Evolutionary conservation across 2,888 invertebrate species (phyloP), one percentile per base, ranked within the genome.

Genomic region (Hypolimnas misippus): DNA sequence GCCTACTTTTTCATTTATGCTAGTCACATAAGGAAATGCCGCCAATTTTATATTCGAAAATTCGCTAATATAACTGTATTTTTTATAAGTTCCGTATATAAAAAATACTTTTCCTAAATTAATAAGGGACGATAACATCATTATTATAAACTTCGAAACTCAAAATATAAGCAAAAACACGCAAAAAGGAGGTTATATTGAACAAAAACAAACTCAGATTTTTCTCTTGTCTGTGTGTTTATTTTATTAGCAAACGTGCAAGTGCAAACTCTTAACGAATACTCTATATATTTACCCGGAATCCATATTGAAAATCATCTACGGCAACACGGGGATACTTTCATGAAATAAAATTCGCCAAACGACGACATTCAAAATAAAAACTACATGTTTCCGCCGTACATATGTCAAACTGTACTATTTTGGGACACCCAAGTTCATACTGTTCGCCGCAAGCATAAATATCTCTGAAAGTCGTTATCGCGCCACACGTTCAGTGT

Each of bases 401-500:
- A 79, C 84, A 84, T 89, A 87, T 91, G 91, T 91, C 91, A 90
- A 90, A 91, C 86, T 84, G 78, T 80, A 89, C 90, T 91, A 91
- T 92, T 92, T 91, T 84, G 73, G 87, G 84, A 84, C 73, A 75
- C 78, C 83, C 89, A 90, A 90, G 91, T 89, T 91, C 91, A 88
- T 86, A 84, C 81, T 81, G 82, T 81, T 78, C 66, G 76, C 74
- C 76, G 77, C 76, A 82, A 65, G 81, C 79, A 77, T 81, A 86
- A 83, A 84, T 84, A 85, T 77, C 73, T 75, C 75, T 76, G 70
- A 71, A 72, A 70, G 76, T 73, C 73, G 73, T 73, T 71, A 71
- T 70, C 74, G 68, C 49, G 71, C 54, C 42, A 55, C 54, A 50
- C 49, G 49, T 46, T 42, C 55, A 62, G 65, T 61, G 70, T 65